Evolutionary conservation across 1,140 invertebrate species (phyloP).

Genomic region (Pemphigus obesinymphae): DNA sequence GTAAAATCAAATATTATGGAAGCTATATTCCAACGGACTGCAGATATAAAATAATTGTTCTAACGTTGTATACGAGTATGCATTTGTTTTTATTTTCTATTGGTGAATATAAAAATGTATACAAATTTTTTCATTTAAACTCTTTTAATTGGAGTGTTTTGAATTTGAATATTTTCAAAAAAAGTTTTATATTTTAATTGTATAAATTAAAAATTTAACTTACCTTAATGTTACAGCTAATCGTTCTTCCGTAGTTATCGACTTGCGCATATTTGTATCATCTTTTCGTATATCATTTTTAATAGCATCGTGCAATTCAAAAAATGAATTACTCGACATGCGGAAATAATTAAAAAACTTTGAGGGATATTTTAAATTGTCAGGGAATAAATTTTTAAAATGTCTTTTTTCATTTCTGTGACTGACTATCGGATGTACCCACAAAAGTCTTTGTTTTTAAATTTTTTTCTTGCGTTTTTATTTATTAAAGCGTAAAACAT

Average conservation of each 20-base stretch:
- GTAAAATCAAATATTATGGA: no score
- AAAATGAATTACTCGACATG: neutral
- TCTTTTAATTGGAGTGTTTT: neutral
- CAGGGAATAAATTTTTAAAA: neutral
- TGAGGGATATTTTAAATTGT: neutral
- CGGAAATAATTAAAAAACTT: neutral
- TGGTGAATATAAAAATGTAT: no score
- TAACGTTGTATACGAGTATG: no score
- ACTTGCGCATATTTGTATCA: conserved; percentile 4
- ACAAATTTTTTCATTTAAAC: neutral
- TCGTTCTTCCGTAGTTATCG: neutral
- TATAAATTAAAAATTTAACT: neutral
- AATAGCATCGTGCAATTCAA: conserved; percentile 5
- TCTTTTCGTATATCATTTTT: neutral
- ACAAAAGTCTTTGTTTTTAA: neutral
- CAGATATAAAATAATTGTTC: no score
- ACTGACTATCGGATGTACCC: neutral
- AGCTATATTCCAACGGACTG: no score
- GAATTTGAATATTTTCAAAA: neutral
- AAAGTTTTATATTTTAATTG: neutral
- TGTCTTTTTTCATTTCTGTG: neutral
- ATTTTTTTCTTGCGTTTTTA: neutral
- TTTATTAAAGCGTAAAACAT: neutral
- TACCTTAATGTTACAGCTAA: no score
- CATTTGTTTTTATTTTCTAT: no score